These are phyloP conservation scores for Quadroppia sp. DNA, from an alignment of 2,888 invertebrate genomes.

Conservation along the genomic window DNA sequence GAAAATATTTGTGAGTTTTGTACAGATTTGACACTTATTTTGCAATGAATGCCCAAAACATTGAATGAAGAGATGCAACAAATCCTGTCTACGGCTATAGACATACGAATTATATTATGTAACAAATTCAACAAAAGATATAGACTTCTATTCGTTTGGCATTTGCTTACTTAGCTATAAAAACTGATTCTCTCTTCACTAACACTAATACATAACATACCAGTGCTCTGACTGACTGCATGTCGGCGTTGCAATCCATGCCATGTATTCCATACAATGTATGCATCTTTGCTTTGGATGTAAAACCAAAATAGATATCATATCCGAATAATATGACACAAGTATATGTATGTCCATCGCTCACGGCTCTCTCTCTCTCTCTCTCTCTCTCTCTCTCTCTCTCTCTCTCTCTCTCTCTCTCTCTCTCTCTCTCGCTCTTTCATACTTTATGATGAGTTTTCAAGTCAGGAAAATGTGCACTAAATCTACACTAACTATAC, in stretches of 20 bases:
- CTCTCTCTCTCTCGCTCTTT: constrained; percentile 13
- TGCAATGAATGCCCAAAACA: constrained; percentile 3
- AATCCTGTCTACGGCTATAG: constrained; percentile 12
- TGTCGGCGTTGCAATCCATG: too few species aligned
- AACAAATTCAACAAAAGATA: constrained; percentile 11
- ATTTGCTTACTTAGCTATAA: constrained; percentile 31
- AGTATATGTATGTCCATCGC: too few species aligned
- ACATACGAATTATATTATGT: constrained; percentile 13
- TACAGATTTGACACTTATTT: constrained; percentile 1
- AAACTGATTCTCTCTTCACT: constrained; percentile 19
- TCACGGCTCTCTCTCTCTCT: too few species aligned
- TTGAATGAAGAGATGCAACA: constrained; percentile 28
- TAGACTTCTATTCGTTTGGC: constrained; percentile 4
- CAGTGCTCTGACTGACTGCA: too few species aligned
- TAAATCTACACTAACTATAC: constrained; percentile 18
- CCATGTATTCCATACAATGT: too few species aligned
- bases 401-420: constrained; percentile 27
- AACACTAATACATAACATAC: background rate
- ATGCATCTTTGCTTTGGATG: too few species aligned
- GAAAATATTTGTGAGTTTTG: constrained; percentile 5
- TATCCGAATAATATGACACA: too few species aligned
- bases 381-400: too few species aligned
- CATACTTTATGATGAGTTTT: too few species aligned
- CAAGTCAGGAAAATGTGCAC: constrained; percentile 13
- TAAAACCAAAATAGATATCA: too few species aligned